Percentiles rank a stretch among this genome's conserved stretches.
Evolutionary conservation across 2,888 invertebrate genomes (phyloP).

Genomic region (Diarsia rubi): DNA sequence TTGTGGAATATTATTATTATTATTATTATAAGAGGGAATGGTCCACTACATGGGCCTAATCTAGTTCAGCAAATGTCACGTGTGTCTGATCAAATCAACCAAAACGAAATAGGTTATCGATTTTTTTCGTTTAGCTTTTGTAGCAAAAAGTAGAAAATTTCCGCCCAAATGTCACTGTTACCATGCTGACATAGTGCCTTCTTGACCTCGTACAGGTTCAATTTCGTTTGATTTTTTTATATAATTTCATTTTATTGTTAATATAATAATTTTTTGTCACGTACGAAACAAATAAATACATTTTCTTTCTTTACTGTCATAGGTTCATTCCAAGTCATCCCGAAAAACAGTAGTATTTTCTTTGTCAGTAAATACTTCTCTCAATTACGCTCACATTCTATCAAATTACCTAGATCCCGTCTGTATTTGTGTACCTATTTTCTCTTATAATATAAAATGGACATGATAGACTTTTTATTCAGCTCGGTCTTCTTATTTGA

Average conservation of each 20-base stretch:
- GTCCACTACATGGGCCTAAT: background rate
- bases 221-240: no score
- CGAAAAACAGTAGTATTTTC: background rate
- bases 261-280: no score
- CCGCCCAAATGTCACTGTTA: no score
- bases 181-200: no score
- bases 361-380: slow-evolving; percentile 13
- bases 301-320: no score
- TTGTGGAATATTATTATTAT: no score
- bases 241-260: no score
- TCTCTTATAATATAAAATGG: slow-evolving; percentile 26
- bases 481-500: slow-evolving; percentile 48
- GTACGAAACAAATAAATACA: no score
- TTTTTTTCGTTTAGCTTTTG: background rate
- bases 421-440: slow-evolving; percentile 10
- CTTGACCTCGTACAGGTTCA: no score
- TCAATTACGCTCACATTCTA: slow-evolving; percentile 9
- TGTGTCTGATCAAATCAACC: background rate
- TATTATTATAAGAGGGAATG: no score
- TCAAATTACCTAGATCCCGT: slow-evolving; percentile 25
- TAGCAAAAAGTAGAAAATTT: background rate
- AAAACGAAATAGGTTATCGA: background rate
- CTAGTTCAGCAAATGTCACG: background rate
- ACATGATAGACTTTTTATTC: slow-evolving; percentile 40
- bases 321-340: background rate